Percentiles rank a stretch among this genome's conserved stretches.
Conservation (phyloP, 1,140 invertebrate genomes). For the Schlechtendalia chinensis region DNA sequence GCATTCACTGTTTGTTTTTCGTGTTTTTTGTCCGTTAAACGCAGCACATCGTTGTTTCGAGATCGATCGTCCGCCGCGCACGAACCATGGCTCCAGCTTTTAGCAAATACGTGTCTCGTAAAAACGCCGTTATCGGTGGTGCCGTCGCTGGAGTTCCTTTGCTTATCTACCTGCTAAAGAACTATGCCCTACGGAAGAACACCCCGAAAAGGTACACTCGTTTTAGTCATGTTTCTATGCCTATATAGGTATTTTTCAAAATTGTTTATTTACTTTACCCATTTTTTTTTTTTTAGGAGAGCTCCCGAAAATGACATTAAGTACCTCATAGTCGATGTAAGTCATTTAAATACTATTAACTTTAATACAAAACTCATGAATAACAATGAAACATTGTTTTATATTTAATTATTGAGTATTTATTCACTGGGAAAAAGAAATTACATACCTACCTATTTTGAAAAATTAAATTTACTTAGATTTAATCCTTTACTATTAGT, state of each 20-base stretch:
- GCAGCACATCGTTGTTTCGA: no score
- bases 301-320: slow-evolving; percentile 30
- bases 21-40: background rate
- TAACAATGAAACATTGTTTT: no score
- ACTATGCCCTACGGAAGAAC: background rate
- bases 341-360: background rate
- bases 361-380: background rate
- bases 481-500: no score
- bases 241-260: no score
- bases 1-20: background rate
- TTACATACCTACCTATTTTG: no score
- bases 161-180: slow-evolving; percentile 3
- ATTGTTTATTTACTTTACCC: no score
- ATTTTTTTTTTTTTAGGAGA: background rate
- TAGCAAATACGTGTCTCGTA: slow-evolving; percentile 24
- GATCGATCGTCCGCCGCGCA: background rate
- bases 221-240: background rate
- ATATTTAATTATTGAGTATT: no score
- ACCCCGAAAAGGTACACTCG: background rate
- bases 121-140: slow-evolving; percentile 24
- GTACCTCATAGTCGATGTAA: slow-evolving; percentile 47
- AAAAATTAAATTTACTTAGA: no score
- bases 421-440: no score
- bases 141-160: slow-evolving; percentile 35
- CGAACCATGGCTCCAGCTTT: slow-evolving; percentile 19